A percentile compares a stretch with the other conserved stretches of the same genome.
phyloP scores from a whole-genome alignment of 2,888 invertebrate genomes.

The Osmoderma eremita region DNA sequence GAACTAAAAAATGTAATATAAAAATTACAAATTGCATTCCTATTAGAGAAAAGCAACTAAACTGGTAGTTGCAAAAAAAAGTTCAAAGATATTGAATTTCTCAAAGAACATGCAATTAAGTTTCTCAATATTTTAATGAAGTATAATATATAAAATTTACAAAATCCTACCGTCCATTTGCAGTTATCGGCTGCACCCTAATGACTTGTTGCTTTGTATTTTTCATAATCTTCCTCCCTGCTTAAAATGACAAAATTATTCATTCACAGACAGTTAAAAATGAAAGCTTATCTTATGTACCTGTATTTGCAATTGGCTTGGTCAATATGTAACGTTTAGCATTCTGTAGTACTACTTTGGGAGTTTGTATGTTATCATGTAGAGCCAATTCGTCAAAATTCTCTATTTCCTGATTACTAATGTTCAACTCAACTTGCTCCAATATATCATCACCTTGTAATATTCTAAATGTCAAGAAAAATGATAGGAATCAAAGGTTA shows the following conservation, averaged over 20 bases:
- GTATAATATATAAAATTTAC: too few species aligned
- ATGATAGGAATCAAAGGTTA: slow-evolving; percentile 16
- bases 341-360: slow-evolving; percentile 59
- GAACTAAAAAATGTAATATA: slow-evolving; percentile 65
- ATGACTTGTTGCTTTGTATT: slow-evolving; percentile 55
- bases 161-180: slow-evolving; percentile 57
- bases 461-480: not conserved
- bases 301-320: slow-evolving; percentile 55
- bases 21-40: too few species aligned
- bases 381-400: slow-evolving; percentile 8
- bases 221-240: slow-evolving; percentile 45
- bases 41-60: too few species aligned
- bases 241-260: slow-evolving; percentile 53
- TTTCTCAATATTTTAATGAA: too few species aligned
- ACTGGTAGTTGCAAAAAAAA: too few species aligned
- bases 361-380: slow-evolving; percentile 42
- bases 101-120: too few species aligned
- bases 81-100: too few species aligned
- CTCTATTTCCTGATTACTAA: slow-evolving; percentile 14
- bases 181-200: slow-evolving; percentile 60
- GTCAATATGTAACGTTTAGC: slow-evolving; percentile 59
- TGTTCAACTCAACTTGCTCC: slow-evolving; percentile 12
- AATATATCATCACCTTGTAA: slow-evolving; percentile 11
- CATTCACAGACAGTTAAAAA: not conserved
- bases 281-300: slow-evolving; percentile 35